Conservation (phyloP, 2,888 invertebrate genomes). For the Metallyticus violacea region DNA sequence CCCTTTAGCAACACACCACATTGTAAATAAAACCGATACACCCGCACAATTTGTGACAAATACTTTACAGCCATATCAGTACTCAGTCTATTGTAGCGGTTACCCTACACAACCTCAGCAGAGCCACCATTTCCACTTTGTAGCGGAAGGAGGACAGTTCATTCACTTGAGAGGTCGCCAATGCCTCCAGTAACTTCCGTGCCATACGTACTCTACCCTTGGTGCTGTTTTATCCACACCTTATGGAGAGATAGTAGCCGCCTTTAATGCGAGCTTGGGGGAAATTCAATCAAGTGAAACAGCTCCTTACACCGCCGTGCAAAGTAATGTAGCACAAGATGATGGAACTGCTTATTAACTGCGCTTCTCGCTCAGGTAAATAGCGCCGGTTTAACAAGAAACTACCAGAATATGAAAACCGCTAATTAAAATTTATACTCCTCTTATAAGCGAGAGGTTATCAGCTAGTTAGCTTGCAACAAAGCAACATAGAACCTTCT, state of each 20-base stretch:
- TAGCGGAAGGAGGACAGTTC: not conserved
- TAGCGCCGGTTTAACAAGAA: too few species aligned
- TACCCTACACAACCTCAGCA: not conserved
- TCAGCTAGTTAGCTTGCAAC: too few species aligned
- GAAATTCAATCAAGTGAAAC: constrained; percentile 1
- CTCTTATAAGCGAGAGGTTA: too few species aligned
- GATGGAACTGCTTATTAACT: not conserved
- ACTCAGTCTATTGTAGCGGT: not conserved
- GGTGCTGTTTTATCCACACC: not conserved
- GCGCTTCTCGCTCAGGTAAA: not conserved
- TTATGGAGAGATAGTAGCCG: not conserved
- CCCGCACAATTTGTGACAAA: too few species aligned
- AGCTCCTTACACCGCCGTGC: not conserved
- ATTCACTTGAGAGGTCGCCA: not conserved
- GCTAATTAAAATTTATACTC: too few species aligned
- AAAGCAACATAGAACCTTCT: too few species aligned
- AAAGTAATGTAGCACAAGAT: not conserved
- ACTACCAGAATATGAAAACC: too few species aligned
- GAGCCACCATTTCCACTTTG: not conserved
- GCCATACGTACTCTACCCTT: not conserved
- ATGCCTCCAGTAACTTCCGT: not conserved
- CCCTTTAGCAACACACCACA: too few species aligned
- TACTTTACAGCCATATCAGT: too few species aligned
- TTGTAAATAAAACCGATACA: too few species aligned
- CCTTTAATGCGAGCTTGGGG: not conserved